Conservation (phyloP, 2,888 invertebrate genomes). For the Nomada fabriciana region DNA sequence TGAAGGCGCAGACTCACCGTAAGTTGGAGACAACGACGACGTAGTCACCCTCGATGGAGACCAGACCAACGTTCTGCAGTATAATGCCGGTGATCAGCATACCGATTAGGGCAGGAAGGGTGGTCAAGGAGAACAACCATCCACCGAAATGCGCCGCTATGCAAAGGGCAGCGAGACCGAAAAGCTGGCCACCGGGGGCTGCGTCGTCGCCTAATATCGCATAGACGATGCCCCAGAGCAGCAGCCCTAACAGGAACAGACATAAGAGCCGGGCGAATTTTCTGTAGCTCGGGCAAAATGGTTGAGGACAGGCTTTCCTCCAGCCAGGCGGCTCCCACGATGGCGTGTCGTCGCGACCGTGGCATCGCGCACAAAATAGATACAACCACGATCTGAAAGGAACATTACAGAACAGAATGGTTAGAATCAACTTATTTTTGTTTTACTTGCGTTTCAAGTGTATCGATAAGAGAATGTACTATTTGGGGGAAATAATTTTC, state of each 20-base stretch:
- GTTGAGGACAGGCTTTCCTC: slow-evolving; percentile 93
- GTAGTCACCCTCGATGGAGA: slow-evolving; percentile 89
- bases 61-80: slow-evolving; percentile 90
- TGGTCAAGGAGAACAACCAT: slow-evolving; percentile 91
- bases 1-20: slow-evolving; percentile 85
- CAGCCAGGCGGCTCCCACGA: slow-evolving; percentile 94
- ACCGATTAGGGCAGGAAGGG: slow-evolving; percentile 93
- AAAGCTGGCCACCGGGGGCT: slow-evolving; percentile 93
- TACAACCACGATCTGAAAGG: slow-evolving; percentile 92
- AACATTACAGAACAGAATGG: background rate
- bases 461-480: no score
- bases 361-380: slow-evolving; percentile 92
- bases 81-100: slow-evolving; percentile 94
- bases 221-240: slow-evolving; percentile 92
- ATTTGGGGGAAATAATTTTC: no score
- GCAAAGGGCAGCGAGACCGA: slow-evolving; percentile 90
- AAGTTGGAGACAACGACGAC: slow-evolving; percentile 89
- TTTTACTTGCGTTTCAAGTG: no score
- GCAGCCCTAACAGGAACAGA: slow-evolving; percentile 89
- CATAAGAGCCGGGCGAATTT: slow-evolving; percentile 92
- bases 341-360: slow-evolving; percentile 88
- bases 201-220: slow-evolving; percentile 91
- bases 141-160: slow-evolving; percentile 93
- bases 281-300: slow-evolving; percentile 93
- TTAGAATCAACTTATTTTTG: no score